A percentile compares a stretch with the other conserved stretches of the same genome.
Conservation (phyloP, 2,113 vertebrate genomes). For the Meles meles region DNA sequence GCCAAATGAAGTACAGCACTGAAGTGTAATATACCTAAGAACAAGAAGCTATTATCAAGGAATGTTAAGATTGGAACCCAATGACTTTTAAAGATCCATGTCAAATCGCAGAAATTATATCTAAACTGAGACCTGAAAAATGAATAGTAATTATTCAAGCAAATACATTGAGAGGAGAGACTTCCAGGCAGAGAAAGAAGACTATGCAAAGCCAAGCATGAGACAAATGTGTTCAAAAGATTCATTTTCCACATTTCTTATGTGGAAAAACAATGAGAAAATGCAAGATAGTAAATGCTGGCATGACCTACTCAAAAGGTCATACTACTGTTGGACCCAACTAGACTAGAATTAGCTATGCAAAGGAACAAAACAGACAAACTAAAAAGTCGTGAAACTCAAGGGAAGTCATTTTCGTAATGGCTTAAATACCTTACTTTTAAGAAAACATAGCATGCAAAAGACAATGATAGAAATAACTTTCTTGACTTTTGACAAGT, state of each 20-base stretch:
- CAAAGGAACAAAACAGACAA: background rate
- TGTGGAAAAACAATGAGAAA: background rate
- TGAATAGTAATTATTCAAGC: background rate
- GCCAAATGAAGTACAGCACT: background rate
- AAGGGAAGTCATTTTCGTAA: background rate
- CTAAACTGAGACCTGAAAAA: background rate
- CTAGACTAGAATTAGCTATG: background rate
- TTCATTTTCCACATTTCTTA: background rate
- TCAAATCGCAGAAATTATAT: background rate
- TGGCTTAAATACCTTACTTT: background rate
- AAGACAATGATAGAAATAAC: conserved; percentile 19
- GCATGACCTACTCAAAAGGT: background rate
- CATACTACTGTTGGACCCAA: background rate
- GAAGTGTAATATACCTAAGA: background rate
- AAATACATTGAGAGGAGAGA: background rate
- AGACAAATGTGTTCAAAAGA: background rate
- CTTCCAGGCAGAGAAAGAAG: background rate
- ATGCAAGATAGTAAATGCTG: background rate
- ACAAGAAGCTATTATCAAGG: background rate
- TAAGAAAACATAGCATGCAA: background rate
- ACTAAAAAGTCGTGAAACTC: background rate
- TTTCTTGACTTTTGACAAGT: conserved; percentile 12
- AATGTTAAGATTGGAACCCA: background rate
- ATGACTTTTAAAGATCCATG: background rate
- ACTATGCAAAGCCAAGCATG: background rate